A percentile compares a stretch with the other conserved stretches of the same genome.
phyloP scores from a whole-genome alignment of 2,113 vertebrate genomes.

The Nesospiza acunhae region DNA sequence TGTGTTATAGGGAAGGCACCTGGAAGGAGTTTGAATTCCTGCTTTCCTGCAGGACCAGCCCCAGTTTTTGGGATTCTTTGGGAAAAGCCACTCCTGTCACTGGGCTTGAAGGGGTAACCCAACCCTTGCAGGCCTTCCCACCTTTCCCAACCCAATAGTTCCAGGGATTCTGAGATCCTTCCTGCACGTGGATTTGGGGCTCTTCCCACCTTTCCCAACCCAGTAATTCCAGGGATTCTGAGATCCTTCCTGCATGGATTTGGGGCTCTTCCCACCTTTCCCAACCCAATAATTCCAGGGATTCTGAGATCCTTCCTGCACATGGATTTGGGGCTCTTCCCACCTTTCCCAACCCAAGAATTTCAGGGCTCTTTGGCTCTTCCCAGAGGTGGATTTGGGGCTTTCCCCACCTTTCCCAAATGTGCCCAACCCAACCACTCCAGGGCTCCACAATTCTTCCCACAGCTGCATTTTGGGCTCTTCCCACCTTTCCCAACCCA shows the following conservation, averaged over 20 bases:
- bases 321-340: not conserved
- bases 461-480: not conserved
- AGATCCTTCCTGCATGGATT: no score
- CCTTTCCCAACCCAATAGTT: not conserved
- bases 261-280: not conserved
- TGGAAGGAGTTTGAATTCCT: not conserved
- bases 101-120: not conserved
- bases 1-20: not conserved
- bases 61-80: not conserved
- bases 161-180: not conserved
- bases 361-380: no score
- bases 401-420: not conserved
- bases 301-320: rapidly evolving
- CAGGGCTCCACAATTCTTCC: no score
- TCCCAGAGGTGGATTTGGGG: not conserved
- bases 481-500: not conserved
- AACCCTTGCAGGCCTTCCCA: not conserved
- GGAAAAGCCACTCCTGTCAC: not conserved
- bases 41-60: not conserved
- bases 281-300: not conserved
- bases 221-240: not conserved
- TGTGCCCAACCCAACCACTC: not conserved
- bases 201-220: not conserved
- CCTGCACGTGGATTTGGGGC: not conserved
- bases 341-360: not conserved